A percentile compares a stretch with the other conserved stretches of the same genome.
Evolutionary conservation across 2,888 invertebrate genomes (phyloP).

Genomic region (Idaea straminata): DNA sequence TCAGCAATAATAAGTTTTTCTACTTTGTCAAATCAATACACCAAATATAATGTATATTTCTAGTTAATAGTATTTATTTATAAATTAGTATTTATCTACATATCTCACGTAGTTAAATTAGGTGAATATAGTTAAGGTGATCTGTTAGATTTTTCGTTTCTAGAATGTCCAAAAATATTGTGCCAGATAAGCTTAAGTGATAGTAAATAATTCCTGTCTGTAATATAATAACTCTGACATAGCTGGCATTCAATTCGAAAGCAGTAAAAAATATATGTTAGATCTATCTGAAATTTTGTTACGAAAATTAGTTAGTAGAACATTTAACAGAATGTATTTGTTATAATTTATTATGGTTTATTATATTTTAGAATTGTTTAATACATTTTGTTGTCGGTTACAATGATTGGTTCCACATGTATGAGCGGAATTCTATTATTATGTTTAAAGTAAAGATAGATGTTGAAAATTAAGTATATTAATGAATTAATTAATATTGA

Average conservation of each 20-base stretch:
- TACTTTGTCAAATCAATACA: conserved; percentile 33
- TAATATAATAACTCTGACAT: conserved; percentile 22
- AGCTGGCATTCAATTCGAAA: not conserved
- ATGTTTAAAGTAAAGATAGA: conserved; percentile 1
- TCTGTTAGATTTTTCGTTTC: not conserved
- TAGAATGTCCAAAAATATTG: conserved; percentile 1
- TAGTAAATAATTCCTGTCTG: conserved; percentile 25
- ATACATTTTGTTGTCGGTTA: not conserved
- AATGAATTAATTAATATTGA: not conserved
- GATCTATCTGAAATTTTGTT: not conserved
- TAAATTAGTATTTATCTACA: conserved; percentile 24
- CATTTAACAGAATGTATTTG: not conserved
- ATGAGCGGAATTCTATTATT: conserved; percentile 10
- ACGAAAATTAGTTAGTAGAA: not conserved
- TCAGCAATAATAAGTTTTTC: conserved; percentile 34
- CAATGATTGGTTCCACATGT: conserved; percentile 4
- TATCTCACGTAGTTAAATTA: not conserved
- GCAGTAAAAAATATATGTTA: not conserved
- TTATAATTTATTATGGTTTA: conserved; percentile 1
- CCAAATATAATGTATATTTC: conserved; percentile 38
- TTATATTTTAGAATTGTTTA: not conserved
- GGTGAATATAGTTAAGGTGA: not conserved
- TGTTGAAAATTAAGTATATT: too few species aligned
- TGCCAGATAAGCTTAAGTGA: not conserved
- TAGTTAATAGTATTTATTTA: conserved; percentile 28